Percentiles rank a stretch among this genome's conserved stretches.
phyloP scores from a whole-genome alignment of 1,140 invertebrate species.

The Eueides isabella region DNA sequence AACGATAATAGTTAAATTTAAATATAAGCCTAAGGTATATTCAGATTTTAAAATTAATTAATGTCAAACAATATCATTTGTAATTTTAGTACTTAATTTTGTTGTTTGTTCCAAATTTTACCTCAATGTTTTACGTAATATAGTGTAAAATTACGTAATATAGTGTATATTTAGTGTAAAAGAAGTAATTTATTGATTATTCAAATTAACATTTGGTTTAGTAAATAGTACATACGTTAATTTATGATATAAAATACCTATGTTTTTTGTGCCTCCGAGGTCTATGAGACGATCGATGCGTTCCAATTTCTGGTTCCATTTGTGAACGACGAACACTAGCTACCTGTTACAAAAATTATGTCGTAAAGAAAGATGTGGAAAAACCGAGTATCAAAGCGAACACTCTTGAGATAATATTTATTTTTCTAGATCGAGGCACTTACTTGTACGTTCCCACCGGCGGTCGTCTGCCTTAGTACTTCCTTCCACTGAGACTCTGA shows the following conservation, averaged over 20 bases:
- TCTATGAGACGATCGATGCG: conserved; percentile 81
- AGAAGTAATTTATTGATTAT: background rate
- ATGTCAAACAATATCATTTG: background rate
- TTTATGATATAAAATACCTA: conserved; percentile 69
- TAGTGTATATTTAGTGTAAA: background rate
- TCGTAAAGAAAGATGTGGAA: conserved; percentile 17
- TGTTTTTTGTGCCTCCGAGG: conserved; percentile 86
- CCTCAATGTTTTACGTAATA: background rate
- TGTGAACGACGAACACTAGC: conserved; percentile 85
- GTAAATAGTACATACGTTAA: too few species aligned
- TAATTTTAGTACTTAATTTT: background rate
- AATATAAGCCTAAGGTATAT: background rate
- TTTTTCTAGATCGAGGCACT: conserved; percentile 43
- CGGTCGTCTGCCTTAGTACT: conserved; percentile 86
- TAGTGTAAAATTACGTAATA: too few species aligned
- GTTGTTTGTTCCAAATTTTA: background rate
- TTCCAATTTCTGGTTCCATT: conserved; percentile 73
- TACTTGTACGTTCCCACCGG: conserved; percentile 70
- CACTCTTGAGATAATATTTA: conserved; percentile 25
- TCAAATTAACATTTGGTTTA: too few species aligned
- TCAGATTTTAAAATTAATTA: background rate
- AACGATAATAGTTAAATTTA: background rate
- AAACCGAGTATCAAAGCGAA: conserved; percentile 2
- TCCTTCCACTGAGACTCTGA: conserved; percentile 94
- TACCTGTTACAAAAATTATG: conserved; percentile 72